Base-by-base conservation (phyloP, 1,140 invertebrate genomes). In the Ruditapes philippinarum region DNA sequence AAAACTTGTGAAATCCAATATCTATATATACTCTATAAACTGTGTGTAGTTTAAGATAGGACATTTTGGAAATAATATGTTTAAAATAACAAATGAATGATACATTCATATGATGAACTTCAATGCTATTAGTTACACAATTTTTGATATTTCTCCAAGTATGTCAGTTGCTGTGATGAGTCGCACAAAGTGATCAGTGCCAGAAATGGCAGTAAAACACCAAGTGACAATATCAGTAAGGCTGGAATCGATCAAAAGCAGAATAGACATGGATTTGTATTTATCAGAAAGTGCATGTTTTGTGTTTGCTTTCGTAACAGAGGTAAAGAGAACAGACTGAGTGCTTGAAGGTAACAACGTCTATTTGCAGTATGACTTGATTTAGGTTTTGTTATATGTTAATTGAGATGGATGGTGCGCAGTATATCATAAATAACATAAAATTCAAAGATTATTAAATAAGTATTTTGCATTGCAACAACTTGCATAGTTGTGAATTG, bases 1-100 rank as follows among this genome's bases (percentile, higher is more conserved):
- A 62, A 62, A 45, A 62, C n/a, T 19, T n/a, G 57, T 28, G 57
- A 62, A 62, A 62, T 25, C 57, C n/a, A 62, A 62, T 62, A 62
- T 62, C 28, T 28, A n/a, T n/a, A n/a, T 28, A n/a, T 28, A 28
- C 3, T 62, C n/a, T 25, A 28, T 28, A 62, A 62, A 25, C 22
- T 28, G 57, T 62, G 51, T 57, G 19, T 14, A n/a, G 57, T 62
- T n/a, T 62, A 62, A 62, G 57, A 62, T 62, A 28, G 57, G 57
- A 62, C 28, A n/a, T n/a, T n/a, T n/a, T n/a, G n/a, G n/a, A n/a
- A n/a, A n/a, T n/a, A n/a, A n/a, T n/a, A n/a, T n/a, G 25, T 62
- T 62, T n/a, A 25, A 62, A n/a, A 28, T 25, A 28, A 25, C 25
- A 62, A 54, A 5, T 22, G 51, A 54, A 28, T 62, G 28, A 28